These are phyloP conservation scores for Galleria mellonella DNA, from an alignment of 1,140 invertebrate genomes.

Conservation along the genomic window DNA sequence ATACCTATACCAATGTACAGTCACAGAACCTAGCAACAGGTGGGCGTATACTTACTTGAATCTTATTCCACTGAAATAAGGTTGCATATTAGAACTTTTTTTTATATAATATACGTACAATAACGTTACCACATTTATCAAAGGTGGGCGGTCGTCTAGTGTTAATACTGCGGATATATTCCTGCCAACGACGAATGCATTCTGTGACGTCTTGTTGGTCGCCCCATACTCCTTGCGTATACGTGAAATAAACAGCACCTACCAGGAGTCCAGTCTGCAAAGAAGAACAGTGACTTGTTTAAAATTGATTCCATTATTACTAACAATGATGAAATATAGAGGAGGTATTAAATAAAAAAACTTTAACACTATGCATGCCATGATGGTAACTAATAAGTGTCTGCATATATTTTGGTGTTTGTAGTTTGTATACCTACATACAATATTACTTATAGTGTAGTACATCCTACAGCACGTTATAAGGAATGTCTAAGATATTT, in stretches of 20 bases:
- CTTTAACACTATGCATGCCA: too few relatives aligned
- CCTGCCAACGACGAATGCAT: conserved; percentile 55
- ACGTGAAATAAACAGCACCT: conserved; percentile 59
- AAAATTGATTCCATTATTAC: conserved; percentile 25
- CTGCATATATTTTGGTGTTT: too few relatives aligned
- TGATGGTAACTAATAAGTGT: too few relatives aligned
- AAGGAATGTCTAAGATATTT: too few relatives aligned
- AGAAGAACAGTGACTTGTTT: conserved; percentile 10
- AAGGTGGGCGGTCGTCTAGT: conserved; percentile 51
- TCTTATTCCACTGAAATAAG: conserved; percentile 1
- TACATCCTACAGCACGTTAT: too few relatives aligned
- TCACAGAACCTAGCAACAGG: too few relatives aligned
- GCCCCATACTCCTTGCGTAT: conserved; percentile 64
- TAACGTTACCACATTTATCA: conserved; percentile 50
- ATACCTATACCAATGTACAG: too few relatives aligned
- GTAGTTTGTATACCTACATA: too few relatives aligned
- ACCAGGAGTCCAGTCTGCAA: conserved; percentile 58
- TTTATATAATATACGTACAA: conserved; percentile 48
- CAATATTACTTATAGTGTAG: too few relatives aligned
- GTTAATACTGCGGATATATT: conserved; percentile 54
- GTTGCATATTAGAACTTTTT: not conserved
- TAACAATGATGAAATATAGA: conserved; percentile 40
- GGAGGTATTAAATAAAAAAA: conserved; percentile 23
- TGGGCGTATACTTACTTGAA: not conserved
- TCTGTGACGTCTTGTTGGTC: conserved; percentile 57